Conservation (phyloP, 2,888 invertebrate species). For the Odontocolon sp. region DNA sequence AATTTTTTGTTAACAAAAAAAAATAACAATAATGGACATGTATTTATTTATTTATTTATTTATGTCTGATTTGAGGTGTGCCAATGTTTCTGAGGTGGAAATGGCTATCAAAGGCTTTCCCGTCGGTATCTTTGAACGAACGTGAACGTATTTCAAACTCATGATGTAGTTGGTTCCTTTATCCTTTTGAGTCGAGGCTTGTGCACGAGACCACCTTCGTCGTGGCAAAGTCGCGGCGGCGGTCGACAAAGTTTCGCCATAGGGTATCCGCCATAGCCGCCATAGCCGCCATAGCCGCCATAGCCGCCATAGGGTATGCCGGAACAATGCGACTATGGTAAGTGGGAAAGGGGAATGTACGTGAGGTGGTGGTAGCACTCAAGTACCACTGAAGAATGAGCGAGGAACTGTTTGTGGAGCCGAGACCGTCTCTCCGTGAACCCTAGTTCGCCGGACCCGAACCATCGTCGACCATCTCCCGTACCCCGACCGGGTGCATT, state of each 20-base stretch:
- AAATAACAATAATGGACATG: neutral
- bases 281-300: too few relatives aligned
- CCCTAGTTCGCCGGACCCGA: neutral
- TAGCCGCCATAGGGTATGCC: too few relatives aligned
- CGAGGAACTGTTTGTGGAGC: slow-evolving; percentile 35
- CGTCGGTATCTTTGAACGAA: neutral
- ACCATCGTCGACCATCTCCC: neutral
- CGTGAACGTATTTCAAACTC: neutral
- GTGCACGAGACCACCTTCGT: neutral
- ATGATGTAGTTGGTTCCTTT: neutral
- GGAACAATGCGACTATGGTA: slow-evolving; percentile 39
- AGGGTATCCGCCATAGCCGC: slow-evolving; percentile 14
- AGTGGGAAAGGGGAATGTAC: slow-evolving; percentile 4
- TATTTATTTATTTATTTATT: neutral
- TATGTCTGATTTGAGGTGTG: neutral
- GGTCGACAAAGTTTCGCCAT: slow-evolving; percentile 36
- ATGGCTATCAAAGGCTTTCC: neutral
- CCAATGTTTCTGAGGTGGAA: neutral
- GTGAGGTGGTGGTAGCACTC: neutral
- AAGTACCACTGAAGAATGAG: slow-evolving; percentile 37
- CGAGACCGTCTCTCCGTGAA: slow-evolving; percentile 7
- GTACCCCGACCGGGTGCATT: slow-evolving; percentile 14
- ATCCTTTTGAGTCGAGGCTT: neutral
- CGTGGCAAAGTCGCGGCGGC: neutral
- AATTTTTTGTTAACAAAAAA: too few relatives aligned